Base-by-base conservation (phyloP, 2,888 invertebrate species). In the Brachypterus glaber region DNA sequence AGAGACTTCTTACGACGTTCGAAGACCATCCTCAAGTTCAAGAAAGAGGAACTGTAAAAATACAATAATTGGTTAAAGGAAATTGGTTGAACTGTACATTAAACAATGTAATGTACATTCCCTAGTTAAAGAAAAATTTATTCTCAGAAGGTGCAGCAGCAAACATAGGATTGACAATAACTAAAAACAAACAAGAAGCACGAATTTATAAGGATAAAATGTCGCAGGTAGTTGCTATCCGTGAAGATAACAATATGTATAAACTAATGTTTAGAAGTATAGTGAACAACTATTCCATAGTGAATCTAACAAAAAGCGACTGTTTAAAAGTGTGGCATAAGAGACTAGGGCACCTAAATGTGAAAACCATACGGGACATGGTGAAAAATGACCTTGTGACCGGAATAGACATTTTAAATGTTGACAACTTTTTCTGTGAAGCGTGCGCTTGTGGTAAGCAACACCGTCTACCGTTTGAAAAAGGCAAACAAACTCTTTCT, bases 141-240 rank as follows among this genome's bases (percentile, higher is more conserved):
- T 58, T 61, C 36, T 62, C 58, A 1, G 58, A 59, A 40, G 59
- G 57, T 1, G 49, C 36, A 1, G 37, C 48, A 2, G 54, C 50
- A 3, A 43, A 48, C 9, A 52, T 53, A 43, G 51, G 51, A 1
- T 53, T 54, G 43, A 25, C 17, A 3, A 50, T 57, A 9, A 21
- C 53, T 0, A 59, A 58, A 32, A 49, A 52, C 15, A 34, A 36
- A 4, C 15, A 40, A 8, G 2, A 25, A 8, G 53, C 50, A 4
- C 35, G 46, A 30, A 43, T 56, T 4, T 29, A 21, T 17, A 35
- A 50, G 7, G 30, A 42, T 17, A 38, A 36, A 5, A 31, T 30
- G 2, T 4, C 47, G 24, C 39, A 40, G 4, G 47, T 44, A 9
- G 35, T 38, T 17, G 53, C 50, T 8, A 2, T 41, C 3, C 35